Conservation (phyloP, 1,140 invertebrate genomes). For the Mamestra configurata region DNA sequence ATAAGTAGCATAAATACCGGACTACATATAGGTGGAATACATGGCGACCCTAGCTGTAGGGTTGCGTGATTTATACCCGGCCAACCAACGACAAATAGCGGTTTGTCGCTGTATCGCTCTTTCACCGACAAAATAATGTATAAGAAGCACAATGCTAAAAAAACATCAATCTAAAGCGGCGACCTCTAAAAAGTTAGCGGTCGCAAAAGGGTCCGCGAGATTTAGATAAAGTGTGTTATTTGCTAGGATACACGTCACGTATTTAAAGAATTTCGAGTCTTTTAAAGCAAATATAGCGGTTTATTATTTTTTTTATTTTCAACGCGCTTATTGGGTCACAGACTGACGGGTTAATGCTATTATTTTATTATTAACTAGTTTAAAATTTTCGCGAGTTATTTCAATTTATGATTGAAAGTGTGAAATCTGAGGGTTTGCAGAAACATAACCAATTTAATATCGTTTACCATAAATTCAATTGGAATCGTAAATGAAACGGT, state of each 20-base stretch:
- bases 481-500: too few relatives aligned
- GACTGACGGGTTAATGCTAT: background rate
- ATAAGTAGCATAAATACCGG: slow-evolving; percentile 51
- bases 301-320: background rate
- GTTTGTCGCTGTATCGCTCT: slow-evolving; percentile 81
- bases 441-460: background rate
- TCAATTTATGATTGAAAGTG: background rate
- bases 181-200: slow-evolving; percentile 49
- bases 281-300: background rate
- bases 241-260: slow-evolving; percentile 22
- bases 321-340: background rate
- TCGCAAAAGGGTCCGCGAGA: slow-evolving; percentile 45
- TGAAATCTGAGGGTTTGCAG: slow-evolving; percentile 4
- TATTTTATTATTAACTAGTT: background rate
- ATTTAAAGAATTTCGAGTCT: background rate
- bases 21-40: slow-evolving; percentile 37
- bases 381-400: background rate
- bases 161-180: slow-evolving; percentile 52
- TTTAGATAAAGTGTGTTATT: slow-evolving; percentile 49
- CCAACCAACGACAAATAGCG: slow-evolving; percentile 82
- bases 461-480: background rate
- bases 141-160: slow-evolving; percentile 58
- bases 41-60: slow-evolving; percentile 57
- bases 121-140: slow-evolving; percentile 72
- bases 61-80: slow-evolving; percentile 80